phyloP scores from a whole-genome alignment of 2,113 vertebrate species.

The Murina feae region DNA sequence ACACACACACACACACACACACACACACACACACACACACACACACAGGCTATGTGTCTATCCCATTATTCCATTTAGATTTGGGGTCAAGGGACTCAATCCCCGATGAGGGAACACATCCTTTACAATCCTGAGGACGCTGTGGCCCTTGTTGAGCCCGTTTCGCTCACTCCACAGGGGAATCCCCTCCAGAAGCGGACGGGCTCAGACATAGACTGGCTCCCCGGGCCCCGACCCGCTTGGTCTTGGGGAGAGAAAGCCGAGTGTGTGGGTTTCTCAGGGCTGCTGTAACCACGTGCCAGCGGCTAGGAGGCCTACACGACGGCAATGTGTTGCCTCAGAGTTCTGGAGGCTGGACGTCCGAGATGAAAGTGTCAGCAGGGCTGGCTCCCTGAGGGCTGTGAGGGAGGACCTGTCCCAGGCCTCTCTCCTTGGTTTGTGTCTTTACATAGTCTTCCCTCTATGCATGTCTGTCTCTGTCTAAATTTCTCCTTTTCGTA shows the following conservation, averaged over 20 bases:
- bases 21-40: too few relatives aligned
- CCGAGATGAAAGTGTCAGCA: neutral
- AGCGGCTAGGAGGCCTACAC: neutral
- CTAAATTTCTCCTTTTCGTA: neutral
- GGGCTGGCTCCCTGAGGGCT: neutral
- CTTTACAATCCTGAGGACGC: neutral
- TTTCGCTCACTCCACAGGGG: neutral
- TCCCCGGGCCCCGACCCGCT: neutral
- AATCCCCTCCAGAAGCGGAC: neutral
- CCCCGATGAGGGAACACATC: neutral
- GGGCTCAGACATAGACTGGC: neutral
- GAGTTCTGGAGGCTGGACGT: neutral
- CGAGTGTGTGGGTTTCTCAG: too few relatives aligned
- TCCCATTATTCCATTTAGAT: neutral
- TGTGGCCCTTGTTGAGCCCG: rapidly evolving
- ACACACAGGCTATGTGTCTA: neutral
- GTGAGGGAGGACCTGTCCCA: neutral
- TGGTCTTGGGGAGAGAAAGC: neutral
- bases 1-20: neutral
- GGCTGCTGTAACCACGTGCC: neutral
- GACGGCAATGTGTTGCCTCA: neutral
- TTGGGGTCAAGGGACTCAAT: neutral
- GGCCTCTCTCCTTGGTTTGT: neutral
- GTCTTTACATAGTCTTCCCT: neutral
- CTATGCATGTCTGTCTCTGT: neutral